Percentiles rank a stretch among this genome's conserved stretches.
Evolutionary conservation across 2,797 vertebrate species (phyloP).

Genomic region (Arremon brunneinucha): DNA sequence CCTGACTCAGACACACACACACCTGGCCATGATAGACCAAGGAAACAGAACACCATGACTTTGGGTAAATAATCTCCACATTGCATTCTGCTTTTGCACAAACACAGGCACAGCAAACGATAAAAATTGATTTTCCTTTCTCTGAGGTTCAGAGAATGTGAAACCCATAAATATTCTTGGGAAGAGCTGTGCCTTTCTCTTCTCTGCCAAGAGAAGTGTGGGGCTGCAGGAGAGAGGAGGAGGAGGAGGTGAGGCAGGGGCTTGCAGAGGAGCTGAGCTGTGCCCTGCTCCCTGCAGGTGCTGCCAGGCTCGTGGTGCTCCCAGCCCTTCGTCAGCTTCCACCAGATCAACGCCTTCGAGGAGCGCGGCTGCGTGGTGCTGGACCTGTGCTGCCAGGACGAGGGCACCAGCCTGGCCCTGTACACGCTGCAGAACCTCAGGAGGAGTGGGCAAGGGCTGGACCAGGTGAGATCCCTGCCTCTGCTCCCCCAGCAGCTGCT

Average conservation of each 20-base stretch:
- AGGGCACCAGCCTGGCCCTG: conserved; percentile 77
- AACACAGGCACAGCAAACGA: no score
- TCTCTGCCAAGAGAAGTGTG: neutral
- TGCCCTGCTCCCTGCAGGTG: conserved; percentile 62
- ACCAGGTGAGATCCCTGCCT: conserved; percentile 49
- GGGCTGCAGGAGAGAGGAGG: neutral
- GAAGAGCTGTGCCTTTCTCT: no score
- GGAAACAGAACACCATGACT: neutral
- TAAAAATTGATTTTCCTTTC: neutral
- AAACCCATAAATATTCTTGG: no score
- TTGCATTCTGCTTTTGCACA: neutral
- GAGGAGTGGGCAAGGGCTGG: conserved; percentile 79
- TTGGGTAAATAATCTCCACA: accelerated
- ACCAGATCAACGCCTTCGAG: conserved; percentile 96
- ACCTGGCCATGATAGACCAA: neutral
- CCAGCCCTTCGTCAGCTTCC: conserved; percentile 82
- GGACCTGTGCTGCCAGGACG: conserved; percentile 87
- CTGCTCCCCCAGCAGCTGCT: neutral
- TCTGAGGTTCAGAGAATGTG: no score
- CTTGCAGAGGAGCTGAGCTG: neutral
- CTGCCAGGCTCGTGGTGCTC: conserved; percentile 76
- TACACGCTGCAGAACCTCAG: conserved; percentile 87
- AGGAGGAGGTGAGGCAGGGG: neutral
- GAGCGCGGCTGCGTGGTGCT: conserved; percentile 86
- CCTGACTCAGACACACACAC: no score